Conservation (phyloP, 2,797 vertebrate species). For the Potorous gilbertii region DNA sequence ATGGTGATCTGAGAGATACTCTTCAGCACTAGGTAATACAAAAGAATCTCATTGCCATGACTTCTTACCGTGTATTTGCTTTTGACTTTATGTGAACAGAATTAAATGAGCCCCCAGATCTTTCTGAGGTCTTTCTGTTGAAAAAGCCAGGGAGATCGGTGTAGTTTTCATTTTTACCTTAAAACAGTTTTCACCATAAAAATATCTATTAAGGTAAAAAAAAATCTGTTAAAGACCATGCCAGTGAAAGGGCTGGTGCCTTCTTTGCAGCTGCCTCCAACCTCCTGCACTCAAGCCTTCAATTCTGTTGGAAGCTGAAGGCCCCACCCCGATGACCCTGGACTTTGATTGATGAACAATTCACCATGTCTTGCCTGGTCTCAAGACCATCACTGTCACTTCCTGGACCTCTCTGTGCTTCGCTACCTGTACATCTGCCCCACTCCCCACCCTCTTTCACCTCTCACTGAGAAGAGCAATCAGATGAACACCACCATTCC, state of each 20-base stretch:
- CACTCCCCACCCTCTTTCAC: neutral
- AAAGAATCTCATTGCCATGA: constrained; percentile 25
- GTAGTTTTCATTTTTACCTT: neutral
- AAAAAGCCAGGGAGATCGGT: neutral
- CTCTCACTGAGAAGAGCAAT: neutral
- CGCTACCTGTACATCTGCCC: neutral
- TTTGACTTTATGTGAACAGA: neutral
- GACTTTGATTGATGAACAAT: neutral
- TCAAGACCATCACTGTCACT: neutral
- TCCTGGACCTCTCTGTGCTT: neutral
- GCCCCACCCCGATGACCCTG: neutral
- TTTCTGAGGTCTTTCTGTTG: neutral
- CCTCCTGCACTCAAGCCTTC: neutral
- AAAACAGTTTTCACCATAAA: neutral
- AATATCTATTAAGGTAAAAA: neutral
- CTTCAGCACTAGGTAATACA: neutral
- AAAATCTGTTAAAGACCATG: neutral
- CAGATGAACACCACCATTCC: neutral
- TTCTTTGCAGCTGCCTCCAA: neutral
- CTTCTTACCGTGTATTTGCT: constrained; percentile 37
- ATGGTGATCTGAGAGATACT: neutral
- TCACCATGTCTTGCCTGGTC: neutral
- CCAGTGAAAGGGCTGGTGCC: neutral
- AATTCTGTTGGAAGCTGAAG: neutral
- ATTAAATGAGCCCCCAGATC: neutral